These are phyloP conservation scores for Euura lappo DNA, from an alignment of 1,140 invertebrate genomes.

Conservation along the genomic window DNA sequence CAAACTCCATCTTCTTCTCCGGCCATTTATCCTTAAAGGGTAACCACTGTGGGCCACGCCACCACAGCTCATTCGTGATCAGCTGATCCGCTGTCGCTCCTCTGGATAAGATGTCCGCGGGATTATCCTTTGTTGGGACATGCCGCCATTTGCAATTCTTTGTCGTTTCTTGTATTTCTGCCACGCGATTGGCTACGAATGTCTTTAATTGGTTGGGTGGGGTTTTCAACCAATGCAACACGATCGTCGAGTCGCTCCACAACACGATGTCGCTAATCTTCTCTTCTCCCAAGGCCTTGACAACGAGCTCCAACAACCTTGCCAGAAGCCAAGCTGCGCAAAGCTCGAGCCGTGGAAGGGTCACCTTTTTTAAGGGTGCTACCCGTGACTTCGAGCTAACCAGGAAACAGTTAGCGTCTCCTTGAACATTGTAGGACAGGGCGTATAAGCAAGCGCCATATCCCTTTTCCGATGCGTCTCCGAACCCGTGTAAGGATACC, in stretches of 20 bases:
- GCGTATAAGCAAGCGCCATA: constrained; percentile 32
- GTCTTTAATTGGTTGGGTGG: constrained; percentile 27
- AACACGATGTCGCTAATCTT: too few species aligned
- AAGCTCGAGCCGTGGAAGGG: constrained; percentile 23
- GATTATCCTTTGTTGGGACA: constrained; percentile 32
- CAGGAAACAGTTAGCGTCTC: constrained; percentile 30
- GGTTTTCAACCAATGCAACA: constrained; percentile 36
- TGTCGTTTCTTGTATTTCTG: constrained; percentile 38
- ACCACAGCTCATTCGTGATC: constrained; percentile 15
- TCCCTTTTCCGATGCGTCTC: constrained; percentile 31
- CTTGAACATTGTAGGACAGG: constrained; percentile 23
- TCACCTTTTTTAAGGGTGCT: constrained; percentile 17
- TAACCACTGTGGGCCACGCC: constrained; percentile 17
- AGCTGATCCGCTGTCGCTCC: constrained; percentile 27
- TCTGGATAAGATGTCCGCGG: constrained; percentile 33
- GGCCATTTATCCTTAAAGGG: background rate
- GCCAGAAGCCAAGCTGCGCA: constrained; percentile 12
- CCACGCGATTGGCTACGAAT: constrained; percentile 45
- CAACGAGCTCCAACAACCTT: background rate
- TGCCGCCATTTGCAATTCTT: background rate
- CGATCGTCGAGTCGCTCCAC: too few species aligned
- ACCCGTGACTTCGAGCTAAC: too few species aligned
- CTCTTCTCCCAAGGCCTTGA: too few species aligned
- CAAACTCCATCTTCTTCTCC: too few species aligned
- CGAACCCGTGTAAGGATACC: constrained; percentile 34